Base-by-base conservation (phyloP, 2,888 invertebrate genomes). In the Dromius quadrimaculatus region DNA sequence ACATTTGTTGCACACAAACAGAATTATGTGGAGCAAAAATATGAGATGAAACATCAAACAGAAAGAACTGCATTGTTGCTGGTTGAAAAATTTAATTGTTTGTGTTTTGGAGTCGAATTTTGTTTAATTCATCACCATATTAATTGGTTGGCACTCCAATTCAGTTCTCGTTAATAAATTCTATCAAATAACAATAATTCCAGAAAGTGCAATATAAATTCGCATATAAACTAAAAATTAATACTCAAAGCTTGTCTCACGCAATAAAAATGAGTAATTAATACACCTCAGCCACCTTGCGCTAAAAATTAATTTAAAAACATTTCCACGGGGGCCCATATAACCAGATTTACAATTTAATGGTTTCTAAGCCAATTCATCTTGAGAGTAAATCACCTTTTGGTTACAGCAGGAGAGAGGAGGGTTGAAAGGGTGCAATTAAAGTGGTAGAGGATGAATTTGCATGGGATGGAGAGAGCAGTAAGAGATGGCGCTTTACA, bases 311-410 rank as follows among this genome's bases (percentile, higher is more conserved):
- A 64, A 64, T 64, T 64, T 47, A 64, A 47, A 64, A 43, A 64
- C 64, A 64, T 64, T 64, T 64, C 22, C 45, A 45, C 47, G 32
- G 20, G 47, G 45, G 64, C 28, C 64, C 23, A 45, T 47, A 47
- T 64, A 64, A 64, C 64, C 45, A 20, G 47, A 64, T 64, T 64
- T 64, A 64, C 64, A 64, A 64, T 64, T 64, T 64, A 64, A 64
- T 64, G 64, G 64, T 64, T 64, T 64, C 43, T 47, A 15, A 64
- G 64, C 45, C 47, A 47, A 64, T 47, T 64, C 43, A 64, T 63
- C 63, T 63, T 63, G 41, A 45, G 43, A 45, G 45, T 43, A 32
- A 63, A 63, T 63, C 63, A 45, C 57, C 57, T 57, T 32, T 15
- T 8, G 8, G 32, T 9, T 47, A 22, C 15, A 13, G 8, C 15